These are phyloP conservation scores for Acyrthosiphon pisum DNA, from an alignment of 1,140 invertebrate species.

Conservation along the genomic window DNA sequence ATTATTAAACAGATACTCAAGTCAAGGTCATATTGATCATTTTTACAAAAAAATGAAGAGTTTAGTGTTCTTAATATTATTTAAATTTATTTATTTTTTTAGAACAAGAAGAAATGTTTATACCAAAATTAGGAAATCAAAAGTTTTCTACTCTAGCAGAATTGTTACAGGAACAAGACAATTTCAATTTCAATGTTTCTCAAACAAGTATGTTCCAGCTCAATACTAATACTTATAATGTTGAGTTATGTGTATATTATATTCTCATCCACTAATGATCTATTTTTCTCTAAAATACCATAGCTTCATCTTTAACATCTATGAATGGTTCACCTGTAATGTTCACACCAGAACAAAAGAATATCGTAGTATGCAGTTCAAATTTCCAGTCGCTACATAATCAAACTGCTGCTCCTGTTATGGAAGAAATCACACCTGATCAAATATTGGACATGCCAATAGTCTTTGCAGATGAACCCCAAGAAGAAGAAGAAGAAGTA, in stretches of 20 bases:
- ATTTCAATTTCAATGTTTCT: slow-evolving; percentile 19
- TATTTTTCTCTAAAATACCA: background rate
- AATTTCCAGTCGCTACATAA: slow-evolving; percentile 31
- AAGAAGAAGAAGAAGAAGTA: background rate
- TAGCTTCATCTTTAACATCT: slow-evolving; percentile 16
- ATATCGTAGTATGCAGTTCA: slow-evolving; percentile 41
- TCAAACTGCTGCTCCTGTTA: background rate
- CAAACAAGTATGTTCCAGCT: slow-evolving; percentile 18
- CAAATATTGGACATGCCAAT: slow-evolving; percentile 53
- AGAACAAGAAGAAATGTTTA: slow-evolving; percentile 24
- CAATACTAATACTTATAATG: background rate
- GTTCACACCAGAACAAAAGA: background rate
- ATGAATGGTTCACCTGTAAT: slow-evolving; percentile 19
- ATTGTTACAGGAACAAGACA: slow-evolving; percentile 26
- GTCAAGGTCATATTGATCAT: no score
- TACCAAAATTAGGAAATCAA: slow-evolving; percentile 53
- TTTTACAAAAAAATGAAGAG: no score
- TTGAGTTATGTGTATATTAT: background rate
- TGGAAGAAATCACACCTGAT: slow-evolving; percentile 50
- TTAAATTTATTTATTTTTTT: slow-evolving; percentile 19
- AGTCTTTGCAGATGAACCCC: slow-evolving; percentile 48
- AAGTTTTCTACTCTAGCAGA: slow-evolving; percentile 44
- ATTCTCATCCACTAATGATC: background rate
- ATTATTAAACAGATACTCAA: background rate
- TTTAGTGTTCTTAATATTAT: background rate